Base-by-base conservation (phyloP, 2,113 vertebrate genomes). In the Orientallactaga bullata region DNA sequence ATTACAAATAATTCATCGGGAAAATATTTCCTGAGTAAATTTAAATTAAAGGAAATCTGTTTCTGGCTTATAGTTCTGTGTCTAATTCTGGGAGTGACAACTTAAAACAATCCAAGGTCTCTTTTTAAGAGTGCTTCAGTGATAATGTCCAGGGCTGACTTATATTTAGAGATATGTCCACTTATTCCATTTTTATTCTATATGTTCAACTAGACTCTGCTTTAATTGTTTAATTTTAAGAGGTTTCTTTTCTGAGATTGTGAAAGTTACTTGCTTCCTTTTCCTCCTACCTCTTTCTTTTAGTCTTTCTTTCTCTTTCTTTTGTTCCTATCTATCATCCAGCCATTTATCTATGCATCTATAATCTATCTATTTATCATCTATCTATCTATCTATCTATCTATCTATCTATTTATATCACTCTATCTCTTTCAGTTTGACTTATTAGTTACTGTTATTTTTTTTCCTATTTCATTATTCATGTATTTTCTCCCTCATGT, bases 401-500 rank as follows among this genome's bases (percentile, higher is more conserved):
- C 7, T 73, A 39, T 68, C 55, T 66, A 63, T 69, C 47, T 55
- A 0, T 69, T 73, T 89, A 10, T 51, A 20, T 71, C 51, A 82
- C 21, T 74, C 42, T 47, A 6, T 47, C 21, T 74, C 42, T 47
- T 47, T 47, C 42, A 47, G 42, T 47, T 47, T 47, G 42, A 47
- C 42, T 47, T 47, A 47, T 47, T 47, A 47, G 42, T 10, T 39
- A 82, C 71, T 32, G 72, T n/a, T n/a, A 66, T 94, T 88, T 78
- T 89, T 91, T 91, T 79, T 17, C 6, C 66, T 2, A 18, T 76
- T 9, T 96, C 28, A 85, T 92, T 88, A 63, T 88, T 92, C 18
- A 32, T 74, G 2, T 1, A 63, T 89, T 83, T 93, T 66, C 42
- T 93, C 1, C 24, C 16, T 89, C n/a, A 30, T 68, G 39, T 42